Conservation (phyloP, 2,888 invertebrate genomes). For the Uropetala carovei region DNA sequence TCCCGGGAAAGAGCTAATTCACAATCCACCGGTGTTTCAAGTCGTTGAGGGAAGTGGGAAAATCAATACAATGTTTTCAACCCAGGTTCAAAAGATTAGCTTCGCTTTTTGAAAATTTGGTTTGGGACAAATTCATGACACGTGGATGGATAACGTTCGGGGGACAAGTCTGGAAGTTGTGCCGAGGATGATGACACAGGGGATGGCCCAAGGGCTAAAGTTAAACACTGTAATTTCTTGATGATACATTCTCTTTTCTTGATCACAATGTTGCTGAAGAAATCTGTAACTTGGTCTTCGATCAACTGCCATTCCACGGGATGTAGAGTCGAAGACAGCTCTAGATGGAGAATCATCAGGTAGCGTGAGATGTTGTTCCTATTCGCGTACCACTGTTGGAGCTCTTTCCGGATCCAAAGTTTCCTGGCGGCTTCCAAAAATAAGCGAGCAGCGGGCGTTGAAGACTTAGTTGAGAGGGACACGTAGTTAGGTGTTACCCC, state of each 20-base stretch:
- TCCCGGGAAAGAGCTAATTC: no score
- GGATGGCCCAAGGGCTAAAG: no score
- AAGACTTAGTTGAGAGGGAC: neutral
- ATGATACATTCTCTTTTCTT: neutral
- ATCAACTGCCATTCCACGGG: neutral
- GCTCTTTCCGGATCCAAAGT: neutral
- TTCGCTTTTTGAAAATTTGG: no score
- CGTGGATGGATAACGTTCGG: no score
- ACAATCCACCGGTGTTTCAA: no score
- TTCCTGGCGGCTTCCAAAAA: neutral
- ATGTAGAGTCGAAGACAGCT: neutral
- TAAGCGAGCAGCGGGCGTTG: neutral
- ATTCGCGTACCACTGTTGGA: slow-evolving; percentile 5
- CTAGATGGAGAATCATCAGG: neutral
- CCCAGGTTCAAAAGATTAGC: no score
- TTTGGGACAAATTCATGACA: no score
- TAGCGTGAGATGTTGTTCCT: neutral
- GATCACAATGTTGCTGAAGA: neutral
- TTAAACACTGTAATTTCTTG: neutral
- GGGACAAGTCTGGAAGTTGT: neutral
- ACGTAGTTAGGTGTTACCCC: neutral
- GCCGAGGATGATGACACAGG: neutral
- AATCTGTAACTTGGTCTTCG: neutral
- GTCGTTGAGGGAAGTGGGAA: no score
- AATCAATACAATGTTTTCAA: no score